Evolutionary conservation across 2,888 invertebrate genomes (phyloP), one percentile per base, ranked within the genome.

Genomic region (Celastrina argiolus): DNA sequence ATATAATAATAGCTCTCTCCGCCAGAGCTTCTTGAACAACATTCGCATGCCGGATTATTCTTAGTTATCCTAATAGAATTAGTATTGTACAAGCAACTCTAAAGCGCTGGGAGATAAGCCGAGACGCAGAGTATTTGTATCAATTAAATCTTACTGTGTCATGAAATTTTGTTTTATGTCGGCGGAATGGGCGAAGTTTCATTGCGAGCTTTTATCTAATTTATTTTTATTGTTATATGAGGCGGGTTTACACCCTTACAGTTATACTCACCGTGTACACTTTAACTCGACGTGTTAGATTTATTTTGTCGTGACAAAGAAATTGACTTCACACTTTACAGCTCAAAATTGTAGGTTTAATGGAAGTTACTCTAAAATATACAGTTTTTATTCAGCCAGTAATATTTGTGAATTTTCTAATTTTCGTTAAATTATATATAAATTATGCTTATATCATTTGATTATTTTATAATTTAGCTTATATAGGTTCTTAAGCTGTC

Each of bases 211-310:
- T 87, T 87, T 85, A 85, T 87, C 85, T 88, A 84, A 88, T 89
- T 88, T 89, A 87, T 87, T 88, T 88, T 89, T 88, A 89, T 84
- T 83, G 87, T 87, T 87, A 81, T 84, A 85, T 85, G 82, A 83
- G 80, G 75, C 82, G 75, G 81, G 85, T 87, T 87, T 85, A 87
- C 82, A 81, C 78, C 80, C 75, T 78, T 78, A 74, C 77, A 79
- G 80, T 81, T 80, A 83, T 65, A 80, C 80, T 82, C 76, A 79
- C 36, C 77, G 75, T 75, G 69, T 51, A 22, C 51, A 51, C 51
- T 51, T 45, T 42, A 42, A n/a, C 69, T 72, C 66, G 42, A 63
- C 67, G 61, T 56, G 69, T 66, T 65, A 64, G 63, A 64, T 68
- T 58, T 68, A 56, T 69, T 67, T 65, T 69, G 69, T 65, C 39